Evolutionary conservation across 2,888 invertebrate species (phyloP).

Genomic region (Pyrocoelia pectoralis): DNA sequence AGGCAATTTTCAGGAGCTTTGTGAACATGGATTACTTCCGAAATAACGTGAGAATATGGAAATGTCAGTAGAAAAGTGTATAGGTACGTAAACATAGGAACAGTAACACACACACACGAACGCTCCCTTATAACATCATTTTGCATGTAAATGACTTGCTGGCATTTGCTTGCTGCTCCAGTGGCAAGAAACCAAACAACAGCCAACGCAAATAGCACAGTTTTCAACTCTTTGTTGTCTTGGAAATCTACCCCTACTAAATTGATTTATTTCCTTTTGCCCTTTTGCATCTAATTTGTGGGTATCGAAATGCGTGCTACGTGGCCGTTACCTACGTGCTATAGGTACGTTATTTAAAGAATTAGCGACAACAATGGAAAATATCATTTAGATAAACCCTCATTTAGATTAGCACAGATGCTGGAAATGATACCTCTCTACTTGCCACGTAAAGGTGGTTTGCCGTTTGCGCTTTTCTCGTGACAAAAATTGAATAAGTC

Average conservation of each 20-base stretch:
- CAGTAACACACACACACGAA: constrained; percentile 29
- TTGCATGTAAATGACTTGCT: constrained; percentile 39
- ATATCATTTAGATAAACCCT: neutral
- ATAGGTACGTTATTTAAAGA: neutral
- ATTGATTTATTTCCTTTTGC: constrained; percentile 30
- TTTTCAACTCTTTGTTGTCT: constrained; percentile 18
- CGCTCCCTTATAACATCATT: constrained; percentile 42
- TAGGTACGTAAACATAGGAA: no score
- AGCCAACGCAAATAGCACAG: constrained; percentile 27
- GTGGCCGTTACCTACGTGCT: no score
- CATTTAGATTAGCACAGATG: constrained; percentile 6
- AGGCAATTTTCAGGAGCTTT: neutral
- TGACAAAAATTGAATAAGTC: neutral
- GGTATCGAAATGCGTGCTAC: no score
- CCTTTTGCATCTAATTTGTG: neutral
- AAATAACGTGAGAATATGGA: constrained; percentile 31
- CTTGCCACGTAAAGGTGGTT: neutral
- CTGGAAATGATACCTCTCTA: neutral
- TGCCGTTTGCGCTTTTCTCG: neutral
- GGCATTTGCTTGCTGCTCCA: constrained; percentile 32
- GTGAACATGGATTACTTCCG: constrained; percentile 10
- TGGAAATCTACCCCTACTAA: constrained; percentile 18
- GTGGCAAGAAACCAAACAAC: constrained; percentile 40
- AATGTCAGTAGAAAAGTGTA: constrained; percentile 22
- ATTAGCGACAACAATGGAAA: neutral